Conservation (phyloP, 2,797 vertebrate genomes). For the Peromyscus nudipes region DNA sequence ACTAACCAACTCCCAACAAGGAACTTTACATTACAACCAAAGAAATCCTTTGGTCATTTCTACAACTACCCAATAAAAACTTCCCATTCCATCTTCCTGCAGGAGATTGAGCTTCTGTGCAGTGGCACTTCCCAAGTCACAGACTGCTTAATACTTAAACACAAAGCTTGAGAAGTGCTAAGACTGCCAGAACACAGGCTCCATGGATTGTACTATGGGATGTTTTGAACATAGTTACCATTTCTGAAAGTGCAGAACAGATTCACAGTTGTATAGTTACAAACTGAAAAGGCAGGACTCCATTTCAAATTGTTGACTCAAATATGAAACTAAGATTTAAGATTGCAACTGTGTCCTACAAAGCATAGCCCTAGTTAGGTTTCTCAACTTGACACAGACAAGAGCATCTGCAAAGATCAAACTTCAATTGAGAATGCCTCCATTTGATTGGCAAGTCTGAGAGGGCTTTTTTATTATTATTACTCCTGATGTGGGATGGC, state of each 20-base stretch:
- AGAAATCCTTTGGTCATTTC: not conserved
- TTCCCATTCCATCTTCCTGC: too few relatives aligned
- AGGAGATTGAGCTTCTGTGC: not conserved
- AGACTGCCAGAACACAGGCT: not conserved
- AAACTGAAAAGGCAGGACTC: not conserved
- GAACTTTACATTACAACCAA: not conserved
- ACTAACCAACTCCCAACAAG: not conserved
- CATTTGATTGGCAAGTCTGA: not conserved
- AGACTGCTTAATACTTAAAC: not conserved
- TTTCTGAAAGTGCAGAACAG: not conserved
- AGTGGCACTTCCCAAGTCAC: not conserved
- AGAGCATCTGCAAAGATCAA: not conserved
- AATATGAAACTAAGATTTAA: not conserved
- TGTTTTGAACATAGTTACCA: slow-evolving; percentile 32
- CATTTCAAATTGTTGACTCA: slow-evolving; percentile 1
- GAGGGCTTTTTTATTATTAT: too few relatives aligned
- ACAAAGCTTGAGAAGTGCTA: not conserved
- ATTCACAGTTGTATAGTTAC: not conserved
- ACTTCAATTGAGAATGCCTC: not conserved
- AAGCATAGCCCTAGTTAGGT: not conserved
- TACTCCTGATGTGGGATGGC: not conserved
- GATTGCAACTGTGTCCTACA: not conserved
- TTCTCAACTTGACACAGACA: not conserved
- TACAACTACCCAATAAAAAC: not conserved
- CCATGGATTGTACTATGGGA: not conserved